phyloP scores from a whole-genome alignment of 2,888 invertebrate genomes.

The Pseudanteris insignis region DNA sequence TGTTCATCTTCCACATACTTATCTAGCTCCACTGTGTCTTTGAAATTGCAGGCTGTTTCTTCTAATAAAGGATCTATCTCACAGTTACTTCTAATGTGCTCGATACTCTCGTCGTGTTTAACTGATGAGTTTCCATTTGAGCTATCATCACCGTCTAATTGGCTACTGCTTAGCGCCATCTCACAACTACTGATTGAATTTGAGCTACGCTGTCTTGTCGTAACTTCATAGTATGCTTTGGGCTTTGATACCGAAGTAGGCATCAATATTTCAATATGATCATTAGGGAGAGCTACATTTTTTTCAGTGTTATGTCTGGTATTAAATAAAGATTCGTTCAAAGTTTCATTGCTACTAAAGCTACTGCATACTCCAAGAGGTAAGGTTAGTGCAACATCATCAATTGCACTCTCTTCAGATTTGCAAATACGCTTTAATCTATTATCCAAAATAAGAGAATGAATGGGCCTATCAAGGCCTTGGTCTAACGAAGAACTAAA shows the following conservation, averaged over 20 bases:
- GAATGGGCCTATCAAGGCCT: constrained; percentile 59
- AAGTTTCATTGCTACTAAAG: constrained; percentile 58
- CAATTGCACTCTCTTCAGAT: constrained; percentile 63
- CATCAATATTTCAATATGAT: constrained; percentile 60
- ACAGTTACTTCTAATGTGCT: constrained; percentile 10
- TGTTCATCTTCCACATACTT: not conserved
- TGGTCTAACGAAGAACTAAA: constrained; percentile 64
- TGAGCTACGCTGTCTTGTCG: constrained; percentile 58
- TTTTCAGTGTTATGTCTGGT: constrained; percentile 26
- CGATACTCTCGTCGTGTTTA: constrained; percentile 40
- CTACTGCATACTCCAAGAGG: constrained; percentile 51
- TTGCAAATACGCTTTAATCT: constrained; percentile 63
- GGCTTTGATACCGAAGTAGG: constrained; percentile 61
- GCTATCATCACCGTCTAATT: constrained; percentile 58
- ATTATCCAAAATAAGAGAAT: constrained; percentile 50
- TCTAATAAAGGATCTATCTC: constrained; percentile 28
- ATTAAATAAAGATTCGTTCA: constrained; percentile 52
- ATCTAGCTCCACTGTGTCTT: too few relatives aligned
- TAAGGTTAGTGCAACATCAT: constrained; percentile 55
- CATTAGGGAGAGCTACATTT: constrained; percentile 45
- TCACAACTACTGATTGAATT: constrained; percentile 65
- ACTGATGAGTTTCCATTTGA: constrained; percentile 49
- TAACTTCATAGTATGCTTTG: constrained; percentile 47
- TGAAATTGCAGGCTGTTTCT: too few relatives aligned
- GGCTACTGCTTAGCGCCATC: constrained; percentile 62